Evolutionary conservation across 2,888 invertebrate species (phyloP).

Genomic region (Xanthorhoe designata): DNA sequence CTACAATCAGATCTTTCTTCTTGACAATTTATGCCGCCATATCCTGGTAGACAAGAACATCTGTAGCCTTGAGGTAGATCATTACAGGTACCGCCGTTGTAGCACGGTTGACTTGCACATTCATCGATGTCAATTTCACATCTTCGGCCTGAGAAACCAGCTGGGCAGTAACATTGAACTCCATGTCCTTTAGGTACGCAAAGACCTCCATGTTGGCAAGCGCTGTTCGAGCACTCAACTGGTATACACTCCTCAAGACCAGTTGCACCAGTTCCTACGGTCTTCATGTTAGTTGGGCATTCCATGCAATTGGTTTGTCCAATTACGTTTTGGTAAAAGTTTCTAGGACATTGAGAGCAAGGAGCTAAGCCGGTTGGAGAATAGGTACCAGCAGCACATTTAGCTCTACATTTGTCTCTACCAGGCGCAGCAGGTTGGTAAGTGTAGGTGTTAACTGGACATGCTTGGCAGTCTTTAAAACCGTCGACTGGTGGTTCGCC

Average conservation of each 20-base stretch:
- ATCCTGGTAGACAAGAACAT: conserved; percentile 94
- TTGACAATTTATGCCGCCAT: conserved; percentile 97
- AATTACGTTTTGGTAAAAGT: conserved; percentile 95
- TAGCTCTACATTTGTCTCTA: conserved; percentile 93
- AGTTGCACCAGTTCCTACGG: conserved; percentile 91
- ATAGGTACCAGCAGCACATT: conserved; percentile 95
- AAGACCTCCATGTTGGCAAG: conserved; percentile 96
- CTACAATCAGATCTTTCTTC: conserved; percentile 95
- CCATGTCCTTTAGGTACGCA: conserved; percentile 96
- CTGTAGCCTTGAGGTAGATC: conserved; percentile 97
- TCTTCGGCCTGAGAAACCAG: conserved; percentile 96
- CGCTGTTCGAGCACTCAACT: conserved; percentile 94
- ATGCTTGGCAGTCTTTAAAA: conserved; percentile 97
- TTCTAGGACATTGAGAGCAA: conserved; percentile 95
- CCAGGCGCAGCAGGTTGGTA: conserved; percentile 96
- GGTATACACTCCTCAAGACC: conserved; percentile 94
- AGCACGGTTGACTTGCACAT: conserved; percentile 97
- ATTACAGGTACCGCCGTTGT: conserved; percentile 96
- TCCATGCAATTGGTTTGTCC: conserved; percentile 95
- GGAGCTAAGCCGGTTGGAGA: conserved; percentile 97
- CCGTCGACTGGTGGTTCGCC: conserved; percentile 95
- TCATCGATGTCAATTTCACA: conserved; percentile 98
- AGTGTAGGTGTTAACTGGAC: conserved; percentile 95
- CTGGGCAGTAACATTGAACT: conserved; percentile 96
- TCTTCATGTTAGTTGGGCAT: conserved; percentile 96